Conservation (phyloP, 2,797 vertebrate genomes). For the Peromyscus eremicus region DNA sequence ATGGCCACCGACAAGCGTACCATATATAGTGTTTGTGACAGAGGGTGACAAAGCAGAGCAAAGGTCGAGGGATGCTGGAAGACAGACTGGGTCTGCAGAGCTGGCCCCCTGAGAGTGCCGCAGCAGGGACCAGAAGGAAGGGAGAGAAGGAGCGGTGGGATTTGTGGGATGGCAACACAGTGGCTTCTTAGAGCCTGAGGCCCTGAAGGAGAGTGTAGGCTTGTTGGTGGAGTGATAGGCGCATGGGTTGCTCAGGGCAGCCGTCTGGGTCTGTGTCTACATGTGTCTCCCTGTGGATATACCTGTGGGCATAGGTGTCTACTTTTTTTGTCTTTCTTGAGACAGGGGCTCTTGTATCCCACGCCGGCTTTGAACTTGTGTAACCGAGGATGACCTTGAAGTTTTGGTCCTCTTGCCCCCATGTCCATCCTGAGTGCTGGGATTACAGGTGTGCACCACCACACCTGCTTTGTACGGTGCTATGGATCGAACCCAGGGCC, state of each 20-base stretch:
- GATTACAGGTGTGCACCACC: not conserved
- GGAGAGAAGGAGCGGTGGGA: not conserved
- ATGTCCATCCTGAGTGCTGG: not conserved
- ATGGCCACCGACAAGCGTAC: not conserved
- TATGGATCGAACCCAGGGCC: not conserved
- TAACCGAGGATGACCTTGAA: not conserved
- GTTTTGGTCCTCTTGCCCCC: not conserved
- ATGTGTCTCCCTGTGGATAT: not conserved
- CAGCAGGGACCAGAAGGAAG: not conserved
- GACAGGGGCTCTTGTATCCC: not conserved
- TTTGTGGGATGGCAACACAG: not conserved
- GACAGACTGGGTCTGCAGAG: not conserved
- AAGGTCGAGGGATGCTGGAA: not conserved
- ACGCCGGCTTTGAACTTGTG: not conserved
- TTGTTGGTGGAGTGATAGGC: not conserved
- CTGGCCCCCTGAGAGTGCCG: not conserved
- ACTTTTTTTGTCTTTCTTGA: not conserved
- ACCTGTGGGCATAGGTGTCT: not conserved
- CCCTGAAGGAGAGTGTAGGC: not conserved
- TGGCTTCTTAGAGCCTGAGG: not conserved
- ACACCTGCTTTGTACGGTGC: not conserved
- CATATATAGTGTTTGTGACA: not conserved
- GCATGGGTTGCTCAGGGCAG: not conserved
- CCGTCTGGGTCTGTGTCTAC: not conserved
- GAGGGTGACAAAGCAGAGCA: not conserved